Evolutionary conservation across 2,888 invertebrate genomes (phyloP).

Genomic region (Aricia artaxerxes): DNA sequence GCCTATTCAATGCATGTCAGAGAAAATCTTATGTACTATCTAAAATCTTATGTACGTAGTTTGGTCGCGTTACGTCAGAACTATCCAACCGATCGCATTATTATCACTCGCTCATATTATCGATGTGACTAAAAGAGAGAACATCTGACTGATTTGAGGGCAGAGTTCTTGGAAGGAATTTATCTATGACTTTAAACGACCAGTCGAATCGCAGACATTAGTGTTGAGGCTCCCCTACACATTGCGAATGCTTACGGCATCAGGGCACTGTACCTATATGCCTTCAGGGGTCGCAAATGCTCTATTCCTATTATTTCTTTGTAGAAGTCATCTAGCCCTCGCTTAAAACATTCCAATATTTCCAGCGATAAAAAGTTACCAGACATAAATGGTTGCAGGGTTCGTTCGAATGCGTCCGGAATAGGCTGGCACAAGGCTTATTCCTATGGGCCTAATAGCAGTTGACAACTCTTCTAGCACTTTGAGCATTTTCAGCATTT

Average conservation of each 20-base stretch:
- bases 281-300: too few relatives aligned
- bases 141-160: not conserved
- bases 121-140: not conserved
- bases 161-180: not conserved
- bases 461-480: too few relatives aligned
- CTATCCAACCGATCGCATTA: too few relatives aligned
- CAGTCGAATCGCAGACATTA: not conserved
- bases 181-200: not conserved
- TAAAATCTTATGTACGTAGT: too few relatives aligned
- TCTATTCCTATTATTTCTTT: too few relatives aligned
- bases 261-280: too few relatives aligned
- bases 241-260: not conserved
- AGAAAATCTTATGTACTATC: not conserved
- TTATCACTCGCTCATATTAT: not conserved
- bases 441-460: too few relatives aligned
- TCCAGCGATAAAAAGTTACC: not conserved
- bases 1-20: not conserved
- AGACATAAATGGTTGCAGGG: constrained; percentile 78
- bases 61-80: too few relatives aligned
- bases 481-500: too few relatives aligned
- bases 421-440: constrained; percentile 45
- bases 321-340: too few relatives aligned
- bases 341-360: too few relatives aligned
- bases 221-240: not conserved
- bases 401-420: constrained; percentile 93